Evolutionary conservation across 2,888 invertebrate genomes (phyloP), one percentile per base, ranked within the genome.

Genomic region (Rosalia funebris): DNA sequence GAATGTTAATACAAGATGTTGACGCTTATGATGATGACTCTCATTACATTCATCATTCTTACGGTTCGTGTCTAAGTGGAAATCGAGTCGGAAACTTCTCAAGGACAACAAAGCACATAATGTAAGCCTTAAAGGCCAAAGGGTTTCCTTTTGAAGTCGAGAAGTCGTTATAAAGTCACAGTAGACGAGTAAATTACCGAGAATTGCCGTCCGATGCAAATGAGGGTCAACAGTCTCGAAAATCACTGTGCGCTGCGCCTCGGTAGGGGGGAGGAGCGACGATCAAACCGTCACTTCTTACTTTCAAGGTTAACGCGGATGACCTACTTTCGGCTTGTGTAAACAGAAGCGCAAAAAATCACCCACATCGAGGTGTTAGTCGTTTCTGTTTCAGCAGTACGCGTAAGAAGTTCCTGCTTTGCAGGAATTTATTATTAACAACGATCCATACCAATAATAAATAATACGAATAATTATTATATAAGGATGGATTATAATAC

Each of bases 271-370:
- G 57, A 47, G 37, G 25, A 61, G 48, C 44, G 57, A 62, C 65
- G 57, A 60, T 65, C 57, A 57, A 60, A 59, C 57, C 54, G 47
- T 60, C 65, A 62, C 57, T 63, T 53, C 58, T 63, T 60, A 61
- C 63, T 66, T 63, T 66, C 65, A 66, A 66, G 65, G 65, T 58
- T 59, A 63, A 19, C 57, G 44, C 63, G 36, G 65, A 39, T 66
- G 65, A 66, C 65, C 65, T 39, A 66, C 45, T 63, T 66, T 56
- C 41, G 14, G 19, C 39, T 34, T 60, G 56, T 59, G 56, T 63
- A 65, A 60, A 62, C 65, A 65, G 60, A 58, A 58, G 63, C 65
- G 52, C 57, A 60, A 58, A 58, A 58, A 65, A 53, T 65, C 56
- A 31, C 46, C 47, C 50, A 14, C 41, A 32, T 25, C 32, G 44